Conservation (phyloP, 1,140 invertebrate species). For the Mercenaria mercenaria region DNA sequence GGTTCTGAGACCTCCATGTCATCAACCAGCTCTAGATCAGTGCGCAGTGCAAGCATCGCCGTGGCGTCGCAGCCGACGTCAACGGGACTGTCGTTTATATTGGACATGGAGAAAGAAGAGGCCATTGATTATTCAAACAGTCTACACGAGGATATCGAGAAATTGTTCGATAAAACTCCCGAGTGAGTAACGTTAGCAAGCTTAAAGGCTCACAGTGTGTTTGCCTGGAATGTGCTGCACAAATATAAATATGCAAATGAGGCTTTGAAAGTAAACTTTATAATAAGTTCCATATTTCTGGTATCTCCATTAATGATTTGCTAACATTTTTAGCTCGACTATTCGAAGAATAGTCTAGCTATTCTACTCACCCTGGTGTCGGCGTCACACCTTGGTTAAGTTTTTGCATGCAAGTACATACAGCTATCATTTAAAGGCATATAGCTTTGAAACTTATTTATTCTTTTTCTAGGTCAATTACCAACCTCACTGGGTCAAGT, state of each 20-base stretch:
- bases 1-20: neutral
- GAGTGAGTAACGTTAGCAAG: conserved; percentile 22
- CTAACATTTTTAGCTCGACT: no score
- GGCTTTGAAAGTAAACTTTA: neutral
- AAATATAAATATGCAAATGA: neutral
- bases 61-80: conserved; percentile 17
- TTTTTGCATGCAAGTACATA: no score
- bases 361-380: no score
- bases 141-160: conserved; percentile 68
- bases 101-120: conserved; percentile 63
- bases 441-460: no score
- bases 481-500: no score
- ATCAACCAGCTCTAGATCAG: neutral
- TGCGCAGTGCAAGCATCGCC: conserved; percentile 44
- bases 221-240: neutral
- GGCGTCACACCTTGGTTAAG: no score
- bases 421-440: no score
- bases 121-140: conserved; percentile 56
- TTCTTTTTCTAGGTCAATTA: no score
- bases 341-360: no score
- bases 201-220: neutral
- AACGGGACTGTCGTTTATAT: conserved; percentile 47
- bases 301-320: no score
- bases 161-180: conserved; percentile 66
- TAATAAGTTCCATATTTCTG: neutral